These are phyloP conservation scores for Holcopasites calliopsidis DNA, from an alignment of 1,140 invertebrate genomes.

Conservation along the genomic window DNA sequence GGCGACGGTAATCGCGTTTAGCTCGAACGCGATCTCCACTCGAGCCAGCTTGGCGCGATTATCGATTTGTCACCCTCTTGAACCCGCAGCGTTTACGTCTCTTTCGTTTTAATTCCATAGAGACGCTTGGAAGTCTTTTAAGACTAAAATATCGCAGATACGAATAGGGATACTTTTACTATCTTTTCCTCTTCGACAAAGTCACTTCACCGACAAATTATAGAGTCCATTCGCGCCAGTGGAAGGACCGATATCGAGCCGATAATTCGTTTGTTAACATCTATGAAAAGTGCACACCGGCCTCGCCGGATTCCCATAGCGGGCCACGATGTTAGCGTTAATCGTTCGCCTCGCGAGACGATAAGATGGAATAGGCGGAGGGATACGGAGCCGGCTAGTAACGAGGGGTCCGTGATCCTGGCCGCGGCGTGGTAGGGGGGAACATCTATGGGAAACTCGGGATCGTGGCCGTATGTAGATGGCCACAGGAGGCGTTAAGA, in stretches of 20 bases:
- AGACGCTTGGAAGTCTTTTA: neutral
- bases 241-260: neutral
- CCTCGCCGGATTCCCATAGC: constrained; percentile 29
- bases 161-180: no score
- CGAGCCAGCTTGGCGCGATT: neutral
- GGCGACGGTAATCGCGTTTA: constrained; percentile 26
- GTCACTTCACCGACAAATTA: neutral
- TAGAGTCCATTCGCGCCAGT: neutral
- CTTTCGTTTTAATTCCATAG: neutral
- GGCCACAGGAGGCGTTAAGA: constrained; percentile 66
- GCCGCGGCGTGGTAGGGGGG: constrained; percentile 39
- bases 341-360: constrained; percentile 43
- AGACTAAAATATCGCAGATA: neutral
- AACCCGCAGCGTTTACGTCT: neutral
- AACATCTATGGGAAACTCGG: constrained; percentile 65
- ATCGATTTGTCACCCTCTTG: constrained; percentile 1
- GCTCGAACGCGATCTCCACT: neutral
- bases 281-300: constrained; percentile 15
- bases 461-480: constrained; percentile 71
- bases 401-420: constrained; percentile 57
- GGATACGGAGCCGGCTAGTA: constrained; percentile 52
- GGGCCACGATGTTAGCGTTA: constrained; percentile 36
- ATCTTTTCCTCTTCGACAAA: no score
- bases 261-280: constrained; percentile 7
- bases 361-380: constrained; percentile 59